Percentiles rank a stretch among this genome's conserved stretches.
Conservation (phyloP, 2,888 invertebrate species). For the Polymixis lichenea region DNA sequence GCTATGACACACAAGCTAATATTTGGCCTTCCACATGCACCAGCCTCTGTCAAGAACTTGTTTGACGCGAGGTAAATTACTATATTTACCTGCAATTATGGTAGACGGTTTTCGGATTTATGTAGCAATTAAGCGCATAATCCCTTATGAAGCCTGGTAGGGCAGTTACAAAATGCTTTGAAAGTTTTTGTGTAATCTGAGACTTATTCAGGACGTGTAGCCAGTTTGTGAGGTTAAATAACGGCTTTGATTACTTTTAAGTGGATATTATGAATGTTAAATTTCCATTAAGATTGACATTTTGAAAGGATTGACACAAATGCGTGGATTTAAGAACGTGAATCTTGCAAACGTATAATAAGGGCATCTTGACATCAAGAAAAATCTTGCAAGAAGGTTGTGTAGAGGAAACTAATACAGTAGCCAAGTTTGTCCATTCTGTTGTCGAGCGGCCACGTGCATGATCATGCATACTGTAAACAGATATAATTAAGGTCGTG, state of each 20-base stretch:
- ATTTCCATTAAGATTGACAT: constrained; percentile 52
- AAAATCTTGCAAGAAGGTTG: constrained; percentile 54
- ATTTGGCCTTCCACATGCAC: constrained; percentile 70
- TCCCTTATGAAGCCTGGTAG: constrained; percentile 70
- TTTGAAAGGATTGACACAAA: constrained; percentile 42
- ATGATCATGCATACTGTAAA: constrained; percentile 80
- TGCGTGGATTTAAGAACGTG: constrained; percentile 31
- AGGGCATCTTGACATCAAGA: constrained; percentile 6
- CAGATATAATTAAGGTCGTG: constrained; percentile 84
- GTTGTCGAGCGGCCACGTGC: constrained; percentile 69
- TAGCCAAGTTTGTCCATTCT: constrained; percentile 58
- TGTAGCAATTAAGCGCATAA: constrained; percentile 74
- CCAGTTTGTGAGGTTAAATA: constrained; percentile 54
- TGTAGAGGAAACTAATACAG: constrained; percentile 62
- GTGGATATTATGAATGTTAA: constrained; percentile 45
- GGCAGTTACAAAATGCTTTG: constrained; percentile 70
- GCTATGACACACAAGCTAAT: constrained; percentile 76
- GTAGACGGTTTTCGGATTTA: constrained; percentile 77
- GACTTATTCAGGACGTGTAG: constrained; percentile 65
- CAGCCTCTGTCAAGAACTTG: constrained; percentile 57
- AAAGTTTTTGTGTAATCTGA: constrained; percentile 68
- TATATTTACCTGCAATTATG: constrained; percentile 77
- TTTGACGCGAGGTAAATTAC: constrained; percentile 73
- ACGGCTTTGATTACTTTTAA: constrained; percentile 59
- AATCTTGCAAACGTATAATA: constrained; percentile 16